Evolutionary conservation across 1,140 invertebrate species (phyloP), one percentile per base, ranked within the genome.

Genomic region (Eriosoma lanigerum): DNA sequence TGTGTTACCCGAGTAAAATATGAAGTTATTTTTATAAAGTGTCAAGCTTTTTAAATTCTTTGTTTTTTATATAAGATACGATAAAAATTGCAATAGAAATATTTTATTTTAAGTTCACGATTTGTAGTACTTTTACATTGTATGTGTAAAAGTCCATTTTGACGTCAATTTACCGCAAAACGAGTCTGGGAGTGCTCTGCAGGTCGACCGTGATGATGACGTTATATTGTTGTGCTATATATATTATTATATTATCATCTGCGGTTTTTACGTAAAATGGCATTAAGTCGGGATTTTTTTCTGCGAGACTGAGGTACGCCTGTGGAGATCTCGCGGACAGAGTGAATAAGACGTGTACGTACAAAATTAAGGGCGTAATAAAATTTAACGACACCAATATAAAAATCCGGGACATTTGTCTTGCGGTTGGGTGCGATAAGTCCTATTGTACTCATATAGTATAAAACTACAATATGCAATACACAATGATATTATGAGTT

Each of bases 301-400:
- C 13, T 48, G 1, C 8, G 8, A 4, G 32, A 38, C n/a, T n/a
- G n/a, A n/a, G n/a, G 32, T 38, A 38, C 32, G 32, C 32, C 32
- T 38, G 32, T 38, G 32, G 32, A 38, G 32, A 38, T 38, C 10
- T 10, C 19, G 32, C 19, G 32, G 29, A 10, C 10, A 38, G 62
- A 38, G 32, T 9, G 5, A 19, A n/a, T 1, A 64, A 32, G 15
- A 32, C n/a, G 32, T 38, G 38, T 68, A 46, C 38, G 13, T 17
- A 48, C 13, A 17, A 48, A 24, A 68, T 15, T 13, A 68, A 68
- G 38, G 32, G 32, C 8, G 21, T 48, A 48, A 48, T 68, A 48
- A 48, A 68, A 68, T 68, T 68, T 68, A 48, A 68, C 44, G 66
- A 68, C 66, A 17, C 2, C 5, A 24, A 68, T 68, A 68, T 68